Base-by-base conservation (phyloP, 2,113 vertebrate genomes). In the Corythornis cristatus region DNA sequence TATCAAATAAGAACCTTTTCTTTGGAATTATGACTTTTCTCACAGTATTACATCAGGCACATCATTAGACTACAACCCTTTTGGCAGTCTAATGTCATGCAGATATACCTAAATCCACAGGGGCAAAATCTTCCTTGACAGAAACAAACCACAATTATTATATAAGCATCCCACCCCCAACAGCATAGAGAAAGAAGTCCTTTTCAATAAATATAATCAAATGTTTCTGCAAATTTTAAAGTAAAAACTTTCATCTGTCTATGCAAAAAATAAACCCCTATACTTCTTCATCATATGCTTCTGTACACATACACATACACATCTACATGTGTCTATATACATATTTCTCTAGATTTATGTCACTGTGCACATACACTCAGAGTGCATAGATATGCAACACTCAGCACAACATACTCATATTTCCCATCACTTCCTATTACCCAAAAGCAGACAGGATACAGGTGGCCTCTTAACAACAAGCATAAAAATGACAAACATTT, bases 401-500 rank as follows among this genome's bases (percentile, higher is more conserved):
- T 70, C 54, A 51, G 53, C 42, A 50, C 21, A 75, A 57, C 23
- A 18, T 9, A 40, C 45, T 48, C n/a, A 3, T 29, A 28, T 61
- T 77, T 74, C 60, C 57, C 71, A 75, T 57, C 20, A 45, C 68
- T 89, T 87, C 71, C 46, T 86, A 82, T 61, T 93, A 84, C 56
- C 68, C 65, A 58, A 65, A 58, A 95, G 72, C 93, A 95, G 94
- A 74, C 71, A 53, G 64, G 87, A 90, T 95, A 93, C 97, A 97
- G 95, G 96, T 97, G 97, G 97, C 79, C 91, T 93, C 81, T 78
- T 97, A 96, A 97, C 71, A 86, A 72, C 68, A 78, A 91, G 73
- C 94, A 97, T 96, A 95, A 97, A 96, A 98, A 96, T 75, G 86
- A 94, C 93, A 97, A 93, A 91, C 90, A 65, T 83, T 96, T 96